Percentiles rank a stretch among this genome's conserved stretches.
Conservation (phyloP, 2,113 vertebrate species). For the Azemiops feae region DNA sequence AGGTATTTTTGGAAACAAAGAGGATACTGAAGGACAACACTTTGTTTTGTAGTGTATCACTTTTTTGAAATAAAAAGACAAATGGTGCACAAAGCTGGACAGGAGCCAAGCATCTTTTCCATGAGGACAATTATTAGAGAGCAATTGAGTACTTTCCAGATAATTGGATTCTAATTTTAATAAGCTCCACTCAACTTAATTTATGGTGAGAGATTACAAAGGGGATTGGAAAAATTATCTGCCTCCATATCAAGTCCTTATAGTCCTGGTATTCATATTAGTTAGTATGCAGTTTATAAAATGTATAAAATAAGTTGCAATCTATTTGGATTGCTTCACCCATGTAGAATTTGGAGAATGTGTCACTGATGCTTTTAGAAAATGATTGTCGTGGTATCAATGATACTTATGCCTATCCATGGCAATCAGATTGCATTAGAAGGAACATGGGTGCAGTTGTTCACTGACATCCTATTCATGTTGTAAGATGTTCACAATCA, state of each 20-base stretch:
- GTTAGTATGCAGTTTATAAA: constrained; percentile 9
- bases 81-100: background rate
- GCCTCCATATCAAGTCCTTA: background rate
- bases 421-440: background rate
- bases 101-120: background rate
- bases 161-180: background rate
- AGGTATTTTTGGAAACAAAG: background rate
- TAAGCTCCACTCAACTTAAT: constrained; percentile 2
- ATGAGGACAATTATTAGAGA: background rate
- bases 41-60: background rate
- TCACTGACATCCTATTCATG: background rate
- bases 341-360: background rate
- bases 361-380: background rate
- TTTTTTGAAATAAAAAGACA: background rate
- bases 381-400: background rate
- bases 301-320: background rate
- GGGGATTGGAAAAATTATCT: constrained; percentile 5
- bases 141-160: background rate
- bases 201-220: background rate
- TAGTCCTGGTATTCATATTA: background rate
- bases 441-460: background rate
- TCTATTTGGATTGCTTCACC: background rate
- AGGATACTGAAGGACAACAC: background rate
- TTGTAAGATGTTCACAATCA: background rate
- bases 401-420: background rate